phyloP scores from a whole-genome alignment of 2,888 invertebrate genomes.

The Stegana nigrithorax region DNA sequence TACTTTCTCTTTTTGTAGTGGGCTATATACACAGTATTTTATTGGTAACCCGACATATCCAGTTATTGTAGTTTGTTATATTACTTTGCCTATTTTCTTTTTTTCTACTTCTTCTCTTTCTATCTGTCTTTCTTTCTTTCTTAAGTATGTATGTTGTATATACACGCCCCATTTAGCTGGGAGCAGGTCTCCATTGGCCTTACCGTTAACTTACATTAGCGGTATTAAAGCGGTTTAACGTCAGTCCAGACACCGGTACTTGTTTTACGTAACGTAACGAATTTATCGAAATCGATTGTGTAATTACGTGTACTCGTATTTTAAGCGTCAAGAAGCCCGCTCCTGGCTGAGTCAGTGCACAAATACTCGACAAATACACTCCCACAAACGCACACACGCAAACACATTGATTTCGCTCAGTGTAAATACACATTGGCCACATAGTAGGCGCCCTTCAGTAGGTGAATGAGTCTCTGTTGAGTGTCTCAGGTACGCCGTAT shows the following conservation, averaged over 20 bases:
- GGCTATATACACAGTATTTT: constrained; percentile 10
- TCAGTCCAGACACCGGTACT: constrained; percentile 42
- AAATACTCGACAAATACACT: not conserved
- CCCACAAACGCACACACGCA: not conserved
- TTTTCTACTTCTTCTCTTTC: constrained; percentile 21
- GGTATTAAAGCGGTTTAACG: constrained; percentile 14
- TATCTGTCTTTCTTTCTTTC: constrained; percentile 19
- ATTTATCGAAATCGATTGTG: not conserved
- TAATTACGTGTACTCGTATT: not conserved
- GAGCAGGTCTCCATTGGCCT: constrained; percentile 60
- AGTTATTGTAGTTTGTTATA: constrained; percentile 11
- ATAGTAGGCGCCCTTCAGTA: constrained; percentile 30
- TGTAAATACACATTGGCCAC: constrained; percentile 16
- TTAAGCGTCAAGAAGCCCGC: constrained; percentile 50
- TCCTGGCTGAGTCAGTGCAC: constrained; percentile 56
- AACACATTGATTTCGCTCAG: not conserved
- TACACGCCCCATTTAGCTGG: constrained; percentile 51
- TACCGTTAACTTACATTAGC: constrained; percentile 31
- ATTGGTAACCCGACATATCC: not conserved
- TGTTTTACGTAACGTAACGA: constrained; percentile 6
- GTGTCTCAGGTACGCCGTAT: not conserved
- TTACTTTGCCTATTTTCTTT: not conserved
- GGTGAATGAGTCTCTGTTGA: constrained; percentile 10
- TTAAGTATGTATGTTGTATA: constrained; percentile 34
- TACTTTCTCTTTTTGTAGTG: constrained; percentile 14